Percentiles rank a stretch among this genome's conserved stretches.
These are phyloP conservation scores for Chrysopilus asiliformis DNA, from an alignment of 2,888 invertebrate species.

Conservation along the genomic window DNA sequence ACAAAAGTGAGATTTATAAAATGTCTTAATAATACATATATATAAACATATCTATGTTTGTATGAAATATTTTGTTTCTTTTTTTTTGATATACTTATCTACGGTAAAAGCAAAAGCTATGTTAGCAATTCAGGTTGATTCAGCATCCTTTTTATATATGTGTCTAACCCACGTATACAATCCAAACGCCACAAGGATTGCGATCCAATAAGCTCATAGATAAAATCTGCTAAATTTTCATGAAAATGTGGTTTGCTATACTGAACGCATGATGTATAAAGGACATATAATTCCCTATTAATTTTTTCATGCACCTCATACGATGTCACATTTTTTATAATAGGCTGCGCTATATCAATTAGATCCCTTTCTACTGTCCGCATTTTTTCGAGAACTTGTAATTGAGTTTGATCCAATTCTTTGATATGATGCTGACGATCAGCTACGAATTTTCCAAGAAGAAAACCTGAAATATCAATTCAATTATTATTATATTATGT, in stretches of 20 bases:
- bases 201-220: constrained; percentile 27
- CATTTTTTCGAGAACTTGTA: constrained; percentile 7
- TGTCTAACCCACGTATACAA: too few relatives aligned
- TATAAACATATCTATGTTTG: too few relatives aligned
- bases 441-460: constrained; percentile 34
- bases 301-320: constrained; percentile 9
- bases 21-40: too few relatives aligned
- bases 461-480: constrained; percentile 24
- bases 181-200: too few relatives aligned
- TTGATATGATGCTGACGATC: constrained; percentile 29
- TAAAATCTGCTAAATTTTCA: constrained; percentile 24
- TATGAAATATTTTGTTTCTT: too few relatives aligned
- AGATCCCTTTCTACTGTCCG: constrained; percentile 7
- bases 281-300: constrained; percentile 30
- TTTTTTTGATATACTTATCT: too few relatives aligned
- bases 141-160: too few relatives aligned
- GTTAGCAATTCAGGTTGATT: too few relatives aligned
- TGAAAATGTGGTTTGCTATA: constrained; percentile 30
- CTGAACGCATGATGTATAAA: constrained; percentile 31
- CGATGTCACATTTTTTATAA: too few relatives aligned
- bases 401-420: constrained; percentile 21
- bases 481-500: not conserved
- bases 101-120: too few relatives aligned
- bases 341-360: constrained; percentile 2
- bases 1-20: too few relatives aligned